Percentiles rank a stretch among this genome's conserved stretches.
These are phyloP conservation scores for Drosophila truncata DNA, from an alignment of 1,140 invertebrate genomes.

Conservation along the genomic window DNA sequence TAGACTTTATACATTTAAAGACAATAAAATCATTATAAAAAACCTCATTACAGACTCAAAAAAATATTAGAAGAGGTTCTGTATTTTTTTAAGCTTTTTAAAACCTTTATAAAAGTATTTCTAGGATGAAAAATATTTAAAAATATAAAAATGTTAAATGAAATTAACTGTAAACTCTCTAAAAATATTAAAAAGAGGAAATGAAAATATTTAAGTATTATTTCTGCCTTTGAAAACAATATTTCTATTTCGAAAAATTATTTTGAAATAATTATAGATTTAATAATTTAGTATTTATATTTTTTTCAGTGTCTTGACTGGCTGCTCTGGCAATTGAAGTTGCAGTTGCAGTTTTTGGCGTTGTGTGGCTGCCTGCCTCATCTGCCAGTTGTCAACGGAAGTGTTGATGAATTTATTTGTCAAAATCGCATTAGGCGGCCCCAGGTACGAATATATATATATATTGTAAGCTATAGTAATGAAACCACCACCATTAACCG, in stretches of 20 bases:
- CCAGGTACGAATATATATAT: constrained; percentile 5
- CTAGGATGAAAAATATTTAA: neutral
- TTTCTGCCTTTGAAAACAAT: neutral
- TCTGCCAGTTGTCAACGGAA: constrained; percentile 74
- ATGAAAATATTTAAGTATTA: neutral
- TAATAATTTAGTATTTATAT: neutral
- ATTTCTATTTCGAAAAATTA: neutral
- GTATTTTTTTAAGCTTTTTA: neutral
- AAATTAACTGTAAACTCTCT: neutral
- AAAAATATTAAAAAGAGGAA: no score
- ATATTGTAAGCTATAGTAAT: constrained; percentile 21
- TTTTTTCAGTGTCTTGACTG: neutral
- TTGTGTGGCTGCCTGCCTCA: constrained; percentile 38
- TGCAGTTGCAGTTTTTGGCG: constrained; percentile 35
- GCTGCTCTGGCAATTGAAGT: constrained; percentile 19
- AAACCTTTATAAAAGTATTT: neutral
- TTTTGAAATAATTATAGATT: neutral
- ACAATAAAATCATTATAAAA: neutral
- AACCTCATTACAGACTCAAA: neutral
- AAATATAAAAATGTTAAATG: neutral
- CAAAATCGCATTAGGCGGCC: constrained; percentile 73
- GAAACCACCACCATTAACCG: constrained; percentile 31
- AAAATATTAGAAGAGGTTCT: neutral
- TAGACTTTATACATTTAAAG: neutral
- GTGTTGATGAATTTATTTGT: constrained; percentile 84